A percentile compares a stretch with the other conserved stretches of the same genome.
These are phyloP conservation scores for Hirundichthys speculiger DNA, from an alignment of 2,113 vertebrate genomes.

Conservation along the genomic window DNA sequence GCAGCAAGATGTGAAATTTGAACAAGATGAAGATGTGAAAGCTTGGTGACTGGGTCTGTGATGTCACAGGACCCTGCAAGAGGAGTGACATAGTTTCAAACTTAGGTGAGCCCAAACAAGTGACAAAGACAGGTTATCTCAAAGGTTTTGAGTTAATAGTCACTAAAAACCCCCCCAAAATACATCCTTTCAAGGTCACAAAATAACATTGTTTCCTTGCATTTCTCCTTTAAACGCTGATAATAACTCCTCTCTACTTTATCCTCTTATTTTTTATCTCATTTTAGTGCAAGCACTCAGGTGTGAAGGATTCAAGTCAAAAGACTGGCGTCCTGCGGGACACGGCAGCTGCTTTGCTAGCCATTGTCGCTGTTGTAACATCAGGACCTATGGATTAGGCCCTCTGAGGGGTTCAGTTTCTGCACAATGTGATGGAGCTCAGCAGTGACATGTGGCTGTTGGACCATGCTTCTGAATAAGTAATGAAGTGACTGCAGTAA, in stretches of 20 bases:
- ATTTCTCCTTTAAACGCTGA: no score
- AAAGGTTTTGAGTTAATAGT: no score
- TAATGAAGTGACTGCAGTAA: constrained; percentile 40
- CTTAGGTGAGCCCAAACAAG: no score
- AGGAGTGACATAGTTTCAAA: no score
- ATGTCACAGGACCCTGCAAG: no score
- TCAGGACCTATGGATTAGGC: constrained; percentile 63
- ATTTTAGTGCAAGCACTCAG: constrained; percentile 54
- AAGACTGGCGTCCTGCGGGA: constrained; percentile 55
- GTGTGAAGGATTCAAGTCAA: constrained; percentile 56
- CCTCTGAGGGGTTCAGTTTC: constrained; percentile 53
- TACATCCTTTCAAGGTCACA: no score
- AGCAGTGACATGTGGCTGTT: constrained; percentile 57
- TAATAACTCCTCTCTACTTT: constrained; percentile 13
- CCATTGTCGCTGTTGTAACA: constrained; percentile 61
- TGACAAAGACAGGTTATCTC: no score
- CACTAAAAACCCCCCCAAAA: no score
- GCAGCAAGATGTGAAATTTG: no score
- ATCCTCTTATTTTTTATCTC: constrained; percentile 10
- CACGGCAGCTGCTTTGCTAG: constrained; percentile 45
- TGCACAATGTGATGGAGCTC: constrained; percentile 47
- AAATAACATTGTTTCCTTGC: no score
- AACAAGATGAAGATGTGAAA: no score
- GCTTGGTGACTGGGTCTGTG: no score
- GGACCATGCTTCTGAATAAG: constrained; percentile 59